These are phyloP conservation scores for Porphyrio hochstetteri DNA, from an alignment of 2,113 vertebrate genomes.

Conservation along the genomic window DNA sequence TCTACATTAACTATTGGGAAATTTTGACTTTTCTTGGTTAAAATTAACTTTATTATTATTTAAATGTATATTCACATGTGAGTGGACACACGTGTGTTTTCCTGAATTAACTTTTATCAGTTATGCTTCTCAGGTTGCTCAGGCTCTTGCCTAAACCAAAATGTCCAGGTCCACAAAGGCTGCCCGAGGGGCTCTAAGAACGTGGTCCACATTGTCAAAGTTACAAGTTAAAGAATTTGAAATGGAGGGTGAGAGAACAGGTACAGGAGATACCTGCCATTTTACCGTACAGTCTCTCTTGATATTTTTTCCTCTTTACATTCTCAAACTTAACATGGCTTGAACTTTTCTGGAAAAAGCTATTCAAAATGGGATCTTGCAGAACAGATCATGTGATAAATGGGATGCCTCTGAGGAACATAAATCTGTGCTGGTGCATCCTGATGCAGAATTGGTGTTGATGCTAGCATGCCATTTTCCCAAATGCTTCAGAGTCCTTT, in stretches of 20 bases:
- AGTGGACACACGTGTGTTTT: not conserved
- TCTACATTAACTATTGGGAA: not conserved
- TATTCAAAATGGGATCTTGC: conserved; percentile 3
- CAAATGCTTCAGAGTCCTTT: conserved; percentile 27
- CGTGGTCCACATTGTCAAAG: not conserved
- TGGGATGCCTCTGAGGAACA: conserved; percentile 5
- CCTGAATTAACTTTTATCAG: not conserved
- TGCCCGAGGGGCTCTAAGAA: not conserved
- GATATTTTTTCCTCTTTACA: not conserved
- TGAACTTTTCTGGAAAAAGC: conserved; percentile 13
- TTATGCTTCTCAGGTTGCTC: not conserved
- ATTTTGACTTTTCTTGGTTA: not conserved
- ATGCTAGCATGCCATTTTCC: conserved; percentile 24
- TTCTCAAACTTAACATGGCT: not conserved
- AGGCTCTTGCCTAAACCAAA: not conserved
- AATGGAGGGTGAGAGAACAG: not conserved
- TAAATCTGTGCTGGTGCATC: conserved; percentile 39
- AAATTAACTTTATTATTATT: not conserved
- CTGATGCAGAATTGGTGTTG: conserved; percentile 12
- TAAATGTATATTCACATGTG: not conserved
- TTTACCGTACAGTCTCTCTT: not conserved
- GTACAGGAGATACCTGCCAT: not conserved
- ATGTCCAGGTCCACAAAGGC: not conserved
- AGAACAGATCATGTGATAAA: not conserved
- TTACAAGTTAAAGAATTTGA: not conserved